Conservation (phyloP, 2,113 vertebrate species). For the Crotalus viridis region DNA sequence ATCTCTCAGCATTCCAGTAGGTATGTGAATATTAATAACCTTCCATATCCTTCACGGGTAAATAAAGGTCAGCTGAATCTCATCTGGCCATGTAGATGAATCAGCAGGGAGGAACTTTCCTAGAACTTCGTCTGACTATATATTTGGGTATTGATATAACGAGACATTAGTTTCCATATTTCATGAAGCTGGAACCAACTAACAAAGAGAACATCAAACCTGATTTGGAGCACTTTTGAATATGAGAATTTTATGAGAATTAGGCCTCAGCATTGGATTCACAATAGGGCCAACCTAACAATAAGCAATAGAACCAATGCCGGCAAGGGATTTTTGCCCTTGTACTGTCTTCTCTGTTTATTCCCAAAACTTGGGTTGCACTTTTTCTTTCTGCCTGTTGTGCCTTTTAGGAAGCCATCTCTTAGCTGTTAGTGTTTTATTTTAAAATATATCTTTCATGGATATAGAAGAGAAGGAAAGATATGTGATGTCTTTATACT, state of each 20-base stretch:
- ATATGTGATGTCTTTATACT: not conserved
- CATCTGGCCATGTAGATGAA: conserved; percentile 30
- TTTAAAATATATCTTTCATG: not conserved
- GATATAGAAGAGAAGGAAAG: not conserved
- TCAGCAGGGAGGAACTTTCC: conserved; percentile 43
- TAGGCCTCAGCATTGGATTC: not conserved
- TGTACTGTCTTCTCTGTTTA: not conserved
- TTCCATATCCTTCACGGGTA: conserved; percentile 52
- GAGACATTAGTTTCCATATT: not conserved
- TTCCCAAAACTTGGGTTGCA: not conserved
- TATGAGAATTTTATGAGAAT: not conserved
- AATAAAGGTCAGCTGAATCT: conserved; percentile 48
- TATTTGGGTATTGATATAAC: not conserved
- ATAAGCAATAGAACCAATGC: not conserved
- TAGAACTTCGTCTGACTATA: not conserved
- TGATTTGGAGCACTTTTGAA: not conserved
- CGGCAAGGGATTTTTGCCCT: not conserved
- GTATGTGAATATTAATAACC: conserved; percentile 52
- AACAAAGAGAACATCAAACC: not conserved
- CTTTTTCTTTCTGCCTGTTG: not conserved
- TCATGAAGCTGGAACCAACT: conserved; percentile 4
- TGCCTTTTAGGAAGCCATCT: not conserved
- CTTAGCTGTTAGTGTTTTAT: not conserved
- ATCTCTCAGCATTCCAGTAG: conserved; percentile 44
- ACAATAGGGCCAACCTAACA: not conserved